Evolutionary conservation across 2,888 invertebrate genomes (phyloP).

Genomic region (Papilio protenor): DNA sequence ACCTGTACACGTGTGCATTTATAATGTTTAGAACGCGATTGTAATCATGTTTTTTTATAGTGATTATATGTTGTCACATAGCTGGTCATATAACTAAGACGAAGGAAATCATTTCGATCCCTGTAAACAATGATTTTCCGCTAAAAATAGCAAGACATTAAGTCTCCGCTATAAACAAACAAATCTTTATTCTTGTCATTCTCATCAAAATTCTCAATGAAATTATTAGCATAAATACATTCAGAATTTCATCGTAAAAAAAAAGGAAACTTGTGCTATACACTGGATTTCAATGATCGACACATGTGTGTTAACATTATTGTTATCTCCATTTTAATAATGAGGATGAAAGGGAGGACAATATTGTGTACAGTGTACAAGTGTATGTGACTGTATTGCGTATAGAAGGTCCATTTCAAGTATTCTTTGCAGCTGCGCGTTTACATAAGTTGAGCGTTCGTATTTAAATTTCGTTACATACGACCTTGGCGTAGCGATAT

Average conservation of each 20-base stretch:
- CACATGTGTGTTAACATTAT: background rate
- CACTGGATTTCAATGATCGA: background rate
- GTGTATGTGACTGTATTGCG: background rate
- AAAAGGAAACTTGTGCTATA: background rate
- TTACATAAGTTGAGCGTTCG: conserved; percentile 29
- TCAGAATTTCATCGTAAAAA: background rate
- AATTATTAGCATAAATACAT: background rate
- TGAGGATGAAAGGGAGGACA: background rate
- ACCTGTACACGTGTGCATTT: background rate
- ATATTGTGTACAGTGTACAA: background rate
- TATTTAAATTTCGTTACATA: conserved; percentile 34
- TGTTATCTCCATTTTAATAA: conserved; percentile 6
- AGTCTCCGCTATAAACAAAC: background rate
- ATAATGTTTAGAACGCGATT: background rate
- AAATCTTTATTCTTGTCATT: background rate
- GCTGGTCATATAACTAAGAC: background rate
- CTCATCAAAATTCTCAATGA: background rate
- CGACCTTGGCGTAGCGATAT: conserved; percentile 7
- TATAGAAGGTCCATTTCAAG: conserved; percentile 12
- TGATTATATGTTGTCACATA: background rate
- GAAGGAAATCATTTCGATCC: background rate
- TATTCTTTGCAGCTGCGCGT: conserved; percentile 31
- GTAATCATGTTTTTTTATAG: background rate
- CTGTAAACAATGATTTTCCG: background rate
- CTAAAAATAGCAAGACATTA: background rate